Percentiles rank a stretch among this genome's conserved stretches.
Conservation (phyloP, 2,113 vertebrate genomes). For the Stigmatopora argus region DNA sequence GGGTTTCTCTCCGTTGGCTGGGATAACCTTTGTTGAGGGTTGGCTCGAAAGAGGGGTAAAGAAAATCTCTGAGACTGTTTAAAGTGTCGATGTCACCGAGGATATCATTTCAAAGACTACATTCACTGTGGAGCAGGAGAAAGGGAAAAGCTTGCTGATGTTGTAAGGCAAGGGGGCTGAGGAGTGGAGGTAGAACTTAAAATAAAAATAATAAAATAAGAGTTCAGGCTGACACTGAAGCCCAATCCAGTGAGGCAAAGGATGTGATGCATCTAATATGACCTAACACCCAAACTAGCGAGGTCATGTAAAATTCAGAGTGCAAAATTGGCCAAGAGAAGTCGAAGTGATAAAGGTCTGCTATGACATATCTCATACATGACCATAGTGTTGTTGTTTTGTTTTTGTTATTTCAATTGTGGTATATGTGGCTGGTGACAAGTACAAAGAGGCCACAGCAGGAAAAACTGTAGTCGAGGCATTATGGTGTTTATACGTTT, state of each 20-base stretch:
- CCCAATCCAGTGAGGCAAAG: slow-evolving; percentile 44
- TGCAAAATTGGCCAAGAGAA: not conserved
- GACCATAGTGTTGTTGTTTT: slow-evolving; percentile 1
- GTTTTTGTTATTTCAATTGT: slow-evolving; percentile 12
- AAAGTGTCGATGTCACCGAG: slow-evolving; percentile 12
- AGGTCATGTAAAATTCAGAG: not conserved
- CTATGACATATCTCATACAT: not conserved
- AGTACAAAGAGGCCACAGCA: slow-evolving; percentile 60
- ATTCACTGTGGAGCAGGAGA: slow-evolving; percentile 6
- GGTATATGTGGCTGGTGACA: slow-evolving; percentile 38
- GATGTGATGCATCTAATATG: slow-evolving; percentile 19
- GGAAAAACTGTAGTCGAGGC: slow-evolving; percentile 60
- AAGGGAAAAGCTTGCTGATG: not conserved
- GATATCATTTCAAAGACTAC: slow-evolving; percentile 16
- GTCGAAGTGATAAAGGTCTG: not conserved
- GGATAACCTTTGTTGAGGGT: slow-evolving; percentile 10
- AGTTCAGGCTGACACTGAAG: slow-evolving; percentile 26
- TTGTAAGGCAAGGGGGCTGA: slow-evolving; percentile 31
- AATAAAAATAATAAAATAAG: slow-evolving; percentile 49
- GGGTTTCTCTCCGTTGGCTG: slow-evolving; percentile 16
- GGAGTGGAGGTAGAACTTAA: slow-evolving; percentile 59
- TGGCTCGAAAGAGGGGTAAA: not conserved
- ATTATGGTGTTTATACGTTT: slow-evolving; percentile 59
- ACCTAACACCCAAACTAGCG: not conserved
- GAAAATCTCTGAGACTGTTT: slow-evolving; percentile 8